These are phyloP conservation scores for Salvelinus namaycush DNA, from an alignment of 2,113 vertebrate genomes.

Conservation along the genomic window DNA sequence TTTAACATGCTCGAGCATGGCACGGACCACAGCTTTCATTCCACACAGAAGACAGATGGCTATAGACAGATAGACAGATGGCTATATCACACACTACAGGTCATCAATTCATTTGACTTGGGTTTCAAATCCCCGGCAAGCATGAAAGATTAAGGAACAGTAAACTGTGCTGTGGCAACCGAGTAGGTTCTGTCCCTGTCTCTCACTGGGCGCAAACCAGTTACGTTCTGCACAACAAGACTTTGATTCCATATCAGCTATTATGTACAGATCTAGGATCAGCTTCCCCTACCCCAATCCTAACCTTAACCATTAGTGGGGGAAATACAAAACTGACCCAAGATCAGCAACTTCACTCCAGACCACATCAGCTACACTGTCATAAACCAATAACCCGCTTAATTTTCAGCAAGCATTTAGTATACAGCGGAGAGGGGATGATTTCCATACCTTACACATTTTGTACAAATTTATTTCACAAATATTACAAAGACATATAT, in stretches of 20 bases:
- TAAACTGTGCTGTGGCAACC: neutral
- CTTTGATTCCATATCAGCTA: too few species aligned
- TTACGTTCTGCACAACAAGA: too few species aligned
- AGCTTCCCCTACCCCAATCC: too few species aligned
- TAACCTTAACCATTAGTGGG: too few species aligned
- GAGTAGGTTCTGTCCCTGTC: too few species aligned
- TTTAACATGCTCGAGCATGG: neutral
- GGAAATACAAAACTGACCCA: too few species aligned
- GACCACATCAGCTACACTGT: too few species aligned
- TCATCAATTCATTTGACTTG: neutral
- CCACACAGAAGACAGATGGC: neutral
- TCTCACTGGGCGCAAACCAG: too few species aligned
- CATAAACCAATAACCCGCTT: too few species aligned
- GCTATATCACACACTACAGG: neutral
- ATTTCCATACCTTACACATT: neutral
- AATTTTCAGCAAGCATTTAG: neutral
- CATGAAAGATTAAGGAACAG: too few species aligned
- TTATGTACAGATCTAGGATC: too few species aligned
- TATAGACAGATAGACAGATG: neutral
- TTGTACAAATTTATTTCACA: slow-evolving; percentile 59
- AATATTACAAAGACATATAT: neutral
- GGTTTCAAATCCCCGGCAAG: neutral
- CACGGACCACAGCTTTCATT: neutral
- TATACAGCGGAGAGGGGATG: neutral
- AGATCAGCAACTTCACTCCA: too few species aligned